Evolutionary conservation across 2,888 invertebrate genomes (phyloP), one percentile per base, ranked within the genome.

Genomic region (Atethmia centrago): DNA sequence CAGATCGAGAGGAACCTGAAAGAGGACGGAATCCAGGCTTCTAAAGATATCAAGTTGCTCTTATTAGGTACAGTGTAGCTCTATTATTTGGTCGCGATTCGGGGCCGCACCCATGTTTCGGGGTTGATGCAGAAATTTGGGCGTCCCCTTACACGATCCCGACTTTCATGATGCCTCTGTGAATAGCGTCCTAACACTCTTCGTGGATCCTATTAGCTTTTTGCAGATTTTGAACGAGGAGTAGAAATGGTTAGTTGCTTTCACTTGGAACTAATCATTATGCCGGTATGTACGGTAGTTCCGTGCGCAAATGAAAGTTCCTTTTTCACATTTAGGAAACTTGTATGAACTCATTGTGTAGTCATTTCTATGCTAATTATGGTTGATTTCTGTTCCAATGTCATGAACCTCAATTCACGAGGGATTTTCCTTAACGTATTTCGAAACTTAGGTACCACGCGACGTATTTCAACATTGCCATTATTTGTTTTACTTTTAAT

Each of bases 21-120:
- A 96, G 99, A 99, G 96, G 99, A 99, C 97, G 99, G 99, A 88
- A 98, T 99, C 92, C 99, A 99, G 96, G 99, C 99, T 82, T 99
- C 99, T 92, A 99, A 99, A 97, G 99, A 99, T 97, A 99, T 99
- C 94, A 99, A 99, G 97, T 97, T 99, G 90, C 97, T 99, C 90
- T 97, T 99, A 90, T 97, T 99, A 96, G 99, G 99, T 99, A 97
- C 97, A 97, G 79, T 83, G 68, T 83, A 84, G 68, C 76, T 80
- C 71, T 73, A 78, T 83, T 86, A 84, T 82, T 84, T 82, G 70
- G 79, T 80, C 70, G 74, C 83, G 75, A 79, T 84, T 68, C 63
- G 74, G 88, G 94, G 92, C 95, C 95, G 95, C 95, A 95, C 95
- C 95, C 95, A 93, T 92, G 88, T 89, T 89, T 88, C 87, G 86